Evolutionary conservation across 2,113 vertebrate species (phyloP).

Genomic region (Zingel zingel): DNA sequence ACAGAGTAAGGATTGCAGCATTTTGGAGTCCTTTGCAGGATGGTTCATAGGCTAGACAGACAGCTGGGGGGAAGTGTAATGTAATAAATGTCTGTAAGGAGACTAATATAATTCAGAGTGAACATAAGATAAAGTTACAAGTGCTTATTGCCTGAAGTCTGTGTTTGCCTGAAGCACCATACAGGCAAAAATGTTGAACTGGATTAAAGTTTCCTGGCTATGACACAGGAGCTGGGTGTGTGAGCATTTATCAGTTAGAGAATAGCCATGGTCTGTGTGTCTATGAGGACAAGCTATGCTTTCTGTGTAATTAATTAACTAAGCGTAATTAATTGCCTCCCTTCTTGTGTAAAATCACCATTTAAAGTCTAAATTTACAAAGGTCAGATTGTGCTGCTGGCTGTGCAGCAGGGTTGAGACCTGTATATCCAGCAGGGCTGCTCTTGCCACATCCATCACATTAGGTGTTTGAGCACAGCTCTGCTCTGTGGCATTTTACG

Average conservation of each 20-base stretch:
- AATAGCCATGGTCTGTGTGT: not conserved
- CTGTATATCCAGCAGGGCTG: conserved; percentile 49
- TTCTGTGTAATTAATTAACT: not conserved
- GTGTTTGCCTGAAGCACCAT: conserved; percentile 45
- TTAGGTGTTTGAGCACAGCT: conserved; percentile 60
- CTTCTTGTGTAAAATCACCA: not conserved
- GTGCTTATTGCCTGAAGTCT: conserved; percentile 44
- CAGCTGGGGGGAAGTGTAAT: conserved; percentile 6
- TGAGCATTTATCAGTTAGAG: conserved; percentile 1
- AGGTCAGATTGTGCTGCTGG: not conserved
- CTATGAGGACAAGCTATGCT: not conserved
- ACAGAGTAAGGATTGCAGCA: not conserved
- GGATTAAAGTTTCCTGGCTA: conserved; percentile 3
- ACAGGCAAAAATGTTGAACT: conserved; percentile 7
- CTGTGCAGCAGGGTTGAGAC: conserved; percentile 53
- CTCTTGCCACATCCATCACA: conserved; percentile 68
- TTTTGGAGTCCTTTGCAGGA: not conserved
- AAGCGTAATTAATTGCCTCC: conserved; percentile 2
- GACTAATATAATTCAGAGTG: conserved; percentile 42
- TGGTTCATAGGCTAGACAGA: conserved; percentile 17
- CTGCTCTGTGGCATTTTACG: conserved; percentile 67
- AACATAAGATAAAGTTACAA: conserved; percentile 52
- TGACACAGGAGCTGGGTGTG: not conserved
- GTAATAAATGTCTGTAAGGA: conserved; percentile 36
- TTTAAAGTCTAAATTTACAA: not conserved